Evolutionary conservation across 2,888 invertebrate species (phyloP).

Genomic region (Drosophila macrothrix): DNA sequence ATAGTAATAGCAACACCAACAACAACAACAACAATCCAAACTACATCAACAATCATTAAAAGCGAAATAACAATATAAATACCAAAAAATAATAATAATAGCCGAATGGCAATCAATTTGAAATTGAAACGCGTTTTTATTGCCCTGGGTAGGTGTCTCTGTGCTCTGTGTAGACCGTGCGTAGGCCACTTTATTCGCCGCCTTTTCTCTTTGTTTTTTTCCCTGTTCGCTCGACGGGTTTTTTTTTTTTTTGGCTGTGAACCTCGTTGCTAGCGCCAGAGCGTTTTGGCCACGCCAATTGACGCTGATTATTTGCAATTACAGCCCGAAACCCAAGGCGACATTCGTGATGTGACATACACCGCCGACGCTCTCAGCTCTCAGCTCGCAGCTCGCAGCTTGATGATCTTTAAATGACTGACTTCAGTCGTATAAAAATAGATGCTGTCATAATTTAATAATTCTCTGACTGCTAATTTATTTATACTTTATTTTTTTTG

Average conservation of each 20-base stretch:
- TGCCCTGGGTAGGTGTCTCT: conserved; percentile 58
- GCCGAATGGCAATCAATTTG: conserved; percentile 77
- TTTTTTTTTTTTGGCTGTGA: conserved; percentile 21
- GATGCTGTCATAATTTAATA: conserved; percentile 55
- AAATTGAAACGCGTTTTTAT: conserved; percentile 77
- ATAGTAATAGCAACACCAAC: conserved; percentile 39
- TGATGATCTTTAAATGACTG: conserved; percentile 35
- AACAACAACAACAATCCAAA: conserved; percentile 14
- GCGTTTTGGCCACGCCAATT: conserved; percentile 71
- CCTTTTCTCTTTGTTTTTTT: conserved; percentile 21
- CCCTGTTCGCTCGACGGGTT: conserved; percentile 22
- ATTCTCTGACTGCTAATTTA: conserved; percentile 35
- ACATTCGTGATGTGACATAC: conserved; percentile 61
- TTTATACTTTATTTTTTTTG: conserved; percentile 8
- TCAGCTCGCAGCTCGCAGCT: conserved; percentile 17
- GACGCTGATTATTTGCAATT: conserved; percentile 77
- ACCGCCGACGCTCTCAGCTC: conserved; percentile 35
- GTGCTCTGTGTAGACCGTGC: conserved; percentile 42
- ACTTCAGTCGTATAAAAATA: conserved; percentile 59
- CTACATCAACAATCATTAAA: conserved; percentile 50
- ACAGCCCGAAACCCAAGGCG: conserved; percentile 66
- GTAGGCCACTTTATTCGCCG: conserved; percentile 65
- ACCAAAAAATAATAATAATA: conserved; percentile 59
- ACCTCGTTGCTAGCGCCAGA: conserved; percentile 27
- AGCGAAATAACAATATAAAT: conserved; percentile 51